Base-by-base conservation (phyloP, 2,797 vertebrate species). In the Phoeniculus purpureus region DNA sequence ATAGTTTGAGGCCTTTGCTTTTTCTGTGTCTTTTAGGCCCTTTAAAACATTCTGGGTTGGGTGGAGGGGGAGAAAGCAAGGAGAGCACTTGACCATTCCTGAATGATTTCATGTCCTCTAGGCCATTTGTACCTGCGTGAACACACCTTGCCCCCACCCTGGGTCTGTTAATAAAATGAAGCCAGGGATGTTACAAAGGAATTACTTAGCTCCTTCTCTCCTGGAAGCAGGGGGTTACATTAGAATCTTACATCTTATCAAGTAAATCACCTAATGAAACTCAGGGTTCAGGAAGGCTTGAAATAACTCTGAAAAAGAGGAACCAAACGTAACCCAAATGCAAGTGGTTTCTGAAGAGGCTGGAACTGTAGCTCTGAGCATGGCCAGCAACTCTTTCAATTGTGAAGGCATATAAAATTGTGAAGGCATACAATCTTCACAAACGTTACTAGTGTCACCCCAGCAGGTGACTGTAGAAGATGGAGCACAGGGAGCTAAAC, bases 101-200 rank as follows among this genome's bases (percentile, higher is more conserved):
- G 27, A 77, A 74, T 73, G 0, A 2, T 37, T 52, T 50, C 10
- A 26, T 65, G 0, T 78, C 87, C 32, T 78, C 29, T 62, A 5
- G 29, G 23, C 5, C 2, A 22, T 37, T 32, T 8, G 18, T 37
- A 21, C 3, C 13, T 26, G 7, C 12, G 7, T 27, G 21, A 1
- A 6, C 2, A 40, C n/a, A 15, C 10, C n/a, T 74, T 29, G 19
- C 3, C 7, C 29, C 10, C 5, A 12, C 32, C 11, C 15, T 31
- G 6, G 66, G 32, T 31, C 22, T 58, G 17, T 50, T 65, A 75
- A 75, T 27, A 50, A 80, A 85, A 72, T 13, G 2, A 78, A 78
- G 59, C 12, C 21, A 68, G 32, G 70, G 16, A 31, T 31, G 12
- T 79, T 59, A 34, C 16, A 65, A 48, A 58, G 51, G 9, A 58